Conservation (phyloP, 2,113 vertebrate species). For the Anser cygnoides region DNA sequence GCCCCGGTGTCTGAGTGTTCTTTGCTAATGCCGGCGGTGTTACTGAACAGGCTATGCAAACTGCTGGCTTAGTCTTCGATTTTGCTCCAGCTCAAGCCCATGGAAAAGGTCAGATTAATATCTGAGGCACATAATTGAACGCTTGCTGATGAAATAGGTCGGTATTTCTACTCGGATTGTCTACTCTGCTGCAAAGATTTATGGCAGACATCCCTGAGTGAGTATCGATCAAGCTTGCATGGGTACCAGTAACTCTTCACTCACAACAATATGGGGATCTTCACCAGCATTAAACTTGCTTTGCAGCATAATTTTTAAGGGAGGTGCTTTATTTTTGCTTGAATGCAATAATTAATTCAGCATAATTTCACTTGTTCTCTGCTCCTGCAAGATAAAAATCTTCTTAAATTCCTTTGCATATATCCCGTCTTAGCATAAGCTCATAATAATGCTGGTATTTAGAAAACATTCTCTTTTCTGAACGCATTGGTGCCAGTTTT, state of each 20-base stretch:
- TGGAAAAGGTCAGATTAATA: neutral
- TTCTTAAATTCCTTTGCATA: neutral
- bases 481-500: neutral
- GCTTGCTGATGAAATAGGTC: neutral
- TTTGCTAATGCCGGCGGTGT: neutral
- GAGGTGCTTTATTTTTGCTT: neutral
- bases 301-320: neutral
- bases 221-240: too few relatives aligned
- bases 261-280: neutral
- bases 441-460: conserved; percentile 16
- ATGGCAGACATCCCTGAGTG: neutral
- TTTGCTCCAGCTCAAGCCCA: neutral
- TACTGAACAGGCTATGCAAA: neutral
- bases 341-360: neutral
- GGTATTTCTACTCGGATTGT: neutral
- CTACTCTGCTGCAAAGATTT: neutral
- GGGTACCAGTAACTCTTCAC: neutral
- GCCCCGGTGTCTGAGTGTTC: neutral
- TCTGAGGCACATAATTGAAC: neutral
- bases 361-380: neutral
- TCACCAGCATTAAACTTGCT: neutral
- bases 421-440: conserved; percentile 29
- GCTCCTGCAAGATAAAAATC: neutral
- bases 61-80: neutral
- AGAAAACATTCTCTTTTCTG: neutral